These are phyloP conservation scores for Andrena minutula DNA, from an alignment of 2,888 invertebrate species.

Conservation along the genomic window DNA sequence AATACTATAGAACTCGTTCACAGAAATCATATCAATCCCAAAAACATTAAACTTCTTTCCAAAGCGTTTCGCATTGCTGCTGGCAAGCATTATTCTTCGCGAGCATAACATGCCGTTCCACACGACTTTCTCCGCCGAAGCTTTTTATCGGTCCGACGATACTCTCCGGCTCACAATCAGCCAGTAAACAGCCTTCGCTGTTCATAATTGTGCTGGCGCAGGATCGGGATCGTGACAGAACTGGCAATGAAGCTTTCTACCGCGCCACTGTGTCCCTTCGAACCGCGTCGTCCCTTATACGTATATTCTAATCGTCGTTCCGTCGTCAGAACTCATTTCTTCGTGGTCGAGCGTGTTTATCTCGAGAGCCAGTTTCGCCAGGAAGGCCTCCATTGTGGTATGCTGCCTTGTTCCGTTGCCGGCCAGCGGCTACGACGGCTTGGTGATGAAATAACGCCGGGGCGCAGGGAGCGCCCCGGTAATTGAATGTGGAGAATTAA, in stretches of 20 bases:
- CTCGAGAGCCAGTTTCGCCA: conserved; percentile 23
- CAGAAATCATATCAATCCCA: too few species aligned
- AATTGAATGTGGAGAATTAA: conserved; percentile 50
- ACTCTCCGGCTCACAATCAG: conserved; percentile 3
- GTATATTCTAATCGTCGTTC: conserved; percentile 27
- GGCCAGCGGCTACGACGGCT: neutral
- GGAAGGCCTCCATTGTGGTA: conserved; percentile 39
- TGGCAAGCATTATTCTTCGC: conserved; percentile 4
- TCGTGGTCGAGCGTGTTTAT: conserved; percentile 26
- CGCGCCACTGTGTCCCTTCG: conserved; percentile 31
- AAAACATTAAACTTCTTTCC: too few species aligned
- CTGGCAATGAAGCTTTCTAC: conserved; percentile 56
- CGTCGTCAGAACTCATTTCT: conserved; percentile 25
- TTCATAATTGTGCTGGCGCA: conserved; percentile 35
- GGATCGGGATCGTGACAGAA: conserved; percentile 54
- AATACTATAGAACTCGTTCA: too few species aligned
- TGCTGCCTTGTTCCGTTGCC: conserved; percentile 12
- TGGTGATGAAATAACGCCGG: neutral
- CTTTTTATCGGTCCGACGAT: conserved; percentile 35
- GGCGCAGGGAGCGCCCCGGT: conserved; percentile 7
- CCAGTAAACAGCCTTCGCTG: conserved; percentile 47
- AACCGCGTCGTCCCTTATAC: conserved; percentile 17
- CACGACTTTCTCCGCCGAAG: conserved; percentile 40
- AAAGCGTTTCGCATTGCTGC: too few species aligned
- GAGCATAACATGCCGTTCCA: neutral